Evolutionary conservation across 2,113 vertebrate species (phyloP).

Genomic region (Sakesphorus luctuosus): DNA sequence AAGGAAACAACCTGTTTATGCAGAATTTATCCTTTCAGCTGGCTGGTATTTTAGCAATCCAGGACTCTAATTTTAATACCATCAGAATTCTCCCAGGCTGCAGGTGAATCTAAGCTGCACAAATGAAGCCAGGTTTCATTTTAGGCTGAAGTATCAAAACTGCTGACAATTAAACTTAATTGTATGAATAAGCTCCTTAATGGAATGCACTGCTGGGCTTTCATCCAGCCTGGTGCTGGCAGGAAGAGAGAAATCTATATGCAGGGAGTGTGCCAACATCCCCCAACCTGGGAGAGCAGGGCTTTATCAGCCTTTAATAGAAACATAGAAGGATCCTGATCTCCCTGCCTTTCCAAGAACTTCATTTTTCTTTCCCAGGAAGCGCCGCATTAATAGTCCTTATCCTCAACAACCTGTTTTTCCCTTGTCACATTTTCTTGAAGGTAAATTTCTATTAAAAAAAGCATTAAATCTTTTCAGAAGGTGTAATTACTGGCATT

Average conservation of each 20-base stretch:
- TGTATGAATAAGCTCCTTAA: conserved; percentile 57
- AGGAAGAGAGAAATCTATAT: conserved; percentile 31
- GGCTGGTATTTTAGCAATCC: background rate
- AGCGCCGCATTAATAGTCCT: background rate
- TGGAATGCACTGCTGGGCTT: conserved; percentile 45
- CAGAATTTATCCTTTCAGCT: background rate
- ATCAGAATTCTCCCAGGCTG: background rate
- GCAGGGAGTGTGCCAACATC: background rate
- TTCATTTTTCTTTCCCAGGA: background rate
- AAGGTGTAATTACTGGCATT: conserved; percentile 19
- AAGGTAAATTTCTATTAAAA: conserved; percentile 2
- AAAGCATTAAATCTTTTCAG: background rate
- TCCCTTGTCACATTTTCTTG: background rate
- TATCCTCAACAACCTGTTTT: background rate
- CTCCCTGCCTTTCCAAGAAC: conserved; percentile 25
- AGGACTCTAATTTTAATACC: background rate
- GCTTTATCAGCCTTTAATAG: conserved; percentile 3
- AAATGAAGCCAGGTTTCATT: conserved; percentile 2
- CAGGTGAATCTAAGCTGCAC: conserved; percentile 16
- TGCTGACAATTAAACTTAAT: conserved; percentile 59
- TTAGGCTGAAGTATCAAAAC: conserved; percentile 38
- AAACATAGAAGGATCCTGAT: background rate
- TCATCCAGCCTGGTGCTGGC: conserved; percentile 24
- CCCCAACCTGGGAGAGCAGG: background rate
- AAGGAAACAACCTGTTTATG: background rate